phyloP scores from a whole-genome alignment of 2,888 invertebrate species.

The Minunthozetes semirufus region DNA sequence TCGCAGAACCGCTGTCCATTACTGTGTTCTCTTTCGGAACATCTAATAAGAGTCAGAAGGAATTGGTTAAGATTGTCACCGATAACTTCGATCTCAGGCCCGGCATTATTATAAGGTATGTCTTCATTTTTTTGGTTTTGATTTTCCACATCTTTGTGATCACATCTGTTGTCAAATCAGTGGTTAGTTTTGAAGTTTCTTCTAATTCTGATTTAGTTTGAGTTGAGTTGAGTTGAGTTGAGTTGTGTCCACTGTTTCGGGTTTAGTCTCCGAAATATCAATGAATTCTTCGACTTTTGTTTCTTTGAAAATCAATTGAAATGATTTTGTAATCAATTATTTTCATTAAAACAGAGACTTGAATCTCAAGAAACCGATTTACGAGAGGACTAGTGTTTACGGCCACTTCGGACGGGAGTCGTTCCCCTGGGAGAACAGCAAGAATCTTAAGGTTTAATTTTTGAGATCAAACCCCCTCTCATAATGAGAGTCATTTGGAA shows the following conservation, averaged over 20 bases:
- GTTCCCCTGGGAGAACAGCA: conserved; percentile 57
- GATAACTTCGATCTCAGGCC: conserved; percentile 96
- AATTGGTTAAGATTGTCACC: conserved; percentile 73
- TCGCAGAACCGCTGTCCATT: conserved; percentile 93
- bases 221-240: too few species aligned
- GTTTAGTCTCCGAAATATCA: too few species aligned
- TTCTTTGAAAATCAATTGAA: too few species aligned
- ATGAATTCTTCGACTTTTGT: too few species aligned
- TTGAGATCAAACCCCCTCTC: too few species aligned
- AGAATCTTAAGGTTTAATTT: too few species aligned
- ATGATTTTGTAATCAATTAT: too few species aligned
- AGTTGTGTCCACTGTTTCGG: too few species aligned
- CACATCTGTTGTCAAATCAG: too few species aligned
- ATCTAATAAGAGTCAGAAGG: conserved; percentile 75
- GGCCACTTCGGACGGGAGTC: conserved; percentile 55
- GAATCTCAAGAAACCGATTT: conserved; percentile 53
- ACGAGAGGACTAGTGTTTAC: conserved; percentile 54
- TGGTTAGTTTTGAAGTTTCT: too few species aligned
- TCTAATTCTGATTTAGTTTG: too few species aligned
- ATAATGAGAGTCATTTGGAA: too few species aligned
- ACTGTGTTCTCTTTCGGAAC: conserved; percentile 97
- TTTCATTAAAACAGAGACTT: conserved; percentile 49
- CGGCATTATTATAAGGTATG: conserved; percentile 94
- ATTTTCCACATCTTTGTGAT: not conserved
- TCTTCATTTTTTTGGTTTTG: conserved; percentile 44